These are phyloP conservation scores for Drosophila jambulina DNA, from an alignment of 1,140 invertebrate genomes.

Conservation along the genomic window DNA sequence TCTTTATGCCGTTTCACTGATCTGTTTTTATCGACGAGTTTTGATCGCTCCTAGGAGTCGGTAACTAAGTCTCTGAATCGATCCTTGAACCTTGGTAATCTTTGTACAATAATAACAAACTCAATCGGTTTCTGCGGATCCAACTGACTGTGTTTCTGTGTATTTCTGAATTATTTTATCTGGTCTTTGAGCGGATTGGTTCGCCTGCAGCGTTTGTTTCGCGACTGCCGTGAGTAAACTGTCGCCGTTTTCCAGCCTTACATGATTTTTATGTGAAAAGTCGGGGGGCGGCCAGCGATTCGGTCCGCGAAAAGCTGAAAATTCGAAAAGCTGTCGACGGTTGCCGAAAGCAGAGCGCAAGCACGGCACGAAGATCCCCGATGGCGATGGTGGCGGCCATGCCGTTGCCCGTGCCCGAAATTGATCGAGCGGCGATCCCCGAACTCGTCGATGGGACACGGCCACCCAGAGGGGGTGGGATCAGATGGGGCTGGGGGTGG, in stretches of 20 bases:
- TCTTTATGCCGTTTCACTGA: neutral
- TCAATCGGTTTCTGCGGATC: neutral
- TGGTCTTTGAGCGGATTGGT: slow-evolving; percentile 15
- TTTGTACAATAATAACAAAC: neutral
- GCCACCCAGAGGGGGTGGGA: neutral
- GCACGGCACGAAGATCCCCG: slow-evolving; percentile 28
- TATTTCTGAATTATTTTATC: neutral
- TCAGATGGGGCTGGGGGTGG: neutral
- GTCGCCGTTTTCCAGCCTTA: slow-evolving; percentile 84
- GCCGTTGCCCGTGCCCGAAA: slow-evolving; percentile 6
- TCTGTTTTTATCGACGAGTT: neutral
- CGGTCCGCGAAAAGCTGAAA: slow-evolving; percentile 60
- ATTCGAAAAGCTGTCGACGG: slow-evolving; percentile 50
- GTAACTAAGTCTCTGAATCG: neutral
- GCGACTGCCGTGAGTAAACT: slow-evolving; percentile 83
- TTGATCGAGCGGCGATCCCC: slow-evolving; percentile 4
- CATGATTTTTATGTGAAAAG: slow-evolving; percentile 85
- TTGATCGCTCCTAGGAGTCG: neutral
- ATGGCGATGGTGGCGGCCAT: slow-evolving; percentile 9
- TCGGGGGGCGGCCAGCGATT: slow-evolving; percentile 40
- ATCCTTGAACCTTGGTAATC: neutral
- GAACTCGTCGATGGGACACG: slow-evolving; percentile 10
- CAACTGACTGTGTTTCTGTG: neutral
- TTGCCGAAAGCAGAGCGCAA: slow-evolving; percentile 19
- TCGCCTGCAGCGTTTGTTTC: slow-evolving; percentile 62